Evolutionary conservation across 2,797 vertebrate species (phyloP).

Genomic region (Carcharodon carcharias): DNA sequence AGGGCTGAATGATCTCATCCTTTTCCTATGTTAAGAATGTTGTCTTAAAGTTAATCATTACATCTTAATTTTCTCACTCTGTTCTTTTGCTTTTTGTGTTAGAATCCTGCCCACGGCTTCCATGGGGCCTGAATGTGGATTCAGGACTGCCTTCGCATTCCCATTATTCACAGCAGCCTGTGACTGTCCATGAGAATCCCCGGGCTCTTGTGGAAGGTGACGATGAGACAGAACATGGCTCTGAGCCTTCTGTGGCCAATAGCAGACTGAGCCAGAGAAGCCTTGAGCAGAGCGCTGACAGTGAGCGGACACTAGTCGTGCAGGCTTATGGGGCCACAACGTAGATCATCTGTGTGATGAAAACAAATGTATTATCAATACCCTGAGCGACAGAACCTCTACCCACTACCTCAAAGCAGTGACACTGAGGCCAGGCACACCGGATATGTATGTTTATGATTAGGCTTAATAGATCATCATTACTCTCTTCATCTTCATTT

Average conservation of each 20-base stretch:
- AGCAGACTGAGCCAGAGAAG: constrained; percentile 41
- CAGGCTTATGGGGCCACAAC: constrained; percentile 65
- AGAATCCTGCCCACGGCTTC: constrained; percentile 66
- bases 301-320: constrained; percentile 70
- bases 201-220: constrained; percentile 44
- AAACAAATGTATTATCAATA: constrained; percentile 40
- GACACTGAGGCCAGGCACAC: constrained; percentile 73
- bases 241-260: constrained; percentile 46
- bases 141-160: constrained; percentile 46
- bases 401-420: constrained; percentile 86
- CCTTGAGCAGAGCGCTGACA: constrained; percentile 60
- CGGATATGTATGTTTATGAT: constrained; percentile 63
- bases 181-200: constrained; percentile 56
- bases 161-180: constrained; percentile 54
- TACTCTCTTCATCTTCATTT: background rate
- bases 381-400: constrained; percentile 47
- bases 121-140: constrained; percentile 68
- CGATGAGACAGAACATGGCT: constrained; percentile 39
- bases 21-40: background rate
- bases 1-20: no score
- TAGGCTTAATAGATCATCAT: background rate
- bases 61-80: background rate
- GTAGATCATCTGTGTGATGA: constrained; percentile 51
- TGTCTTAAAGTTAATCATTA: background rate
- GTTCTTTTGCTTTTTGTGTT: constrained; percentile 43